A percentile compares a stretch with the other conserved stretches of the same genome.
These are phyloP conservation scores for Scrobipalpa costella DNA, from an alignment of 2,888 invertebrate species.

Conservation along the genomic window DNA sequence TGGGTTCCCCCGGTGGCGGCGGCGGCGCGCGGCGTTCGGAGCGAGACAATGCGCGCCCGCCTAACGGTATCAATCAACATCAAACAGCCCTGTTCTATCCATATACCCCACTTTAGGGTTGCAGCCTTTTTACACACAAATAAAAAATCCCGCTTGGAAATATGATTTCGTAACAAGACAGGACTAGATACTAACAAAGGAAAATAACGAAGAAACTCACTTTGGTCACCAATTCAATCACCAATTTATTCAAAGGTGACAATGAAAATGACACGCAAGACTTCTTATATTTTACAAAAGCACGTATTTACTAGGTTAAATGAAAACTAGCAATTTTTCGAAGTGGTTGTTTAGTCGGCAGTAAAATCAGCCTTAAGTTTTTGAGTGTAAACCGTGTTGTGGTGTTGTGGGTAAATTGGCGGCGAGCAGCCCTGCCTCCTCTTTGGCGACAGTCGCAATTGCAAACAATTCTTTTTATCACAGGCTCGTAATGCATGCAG, in stretches of 20 bases:
- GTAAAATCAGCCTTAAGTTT: too few relatives aligned
- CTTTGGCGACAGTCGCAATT: conserved; percentile 16
- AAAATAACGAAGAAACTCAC: not conserved
- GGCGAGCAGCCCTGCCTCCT: conserved; percentile 26
- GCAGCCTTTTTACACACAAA: conserved; percentile 37
- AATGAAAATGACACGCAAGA: too few relatives aligned
- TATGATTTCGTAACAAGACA: not conserved
- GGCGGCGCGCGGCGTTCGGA: too few relatives aligned
- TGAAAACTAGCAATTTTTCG: too few relatives aligned
- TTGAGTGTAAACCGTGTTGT: too few relatives aligned
- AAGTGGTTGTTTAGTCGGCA: too few relatives aligned
- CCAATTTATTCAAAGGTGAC: not conserved
- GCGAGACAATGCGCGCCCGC: conserved; percentile 73
- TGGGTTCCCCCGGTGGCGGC: conserved; percentile 66
- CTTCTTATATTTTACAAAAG: too few relatives aligned
- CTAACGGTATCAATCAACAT: conserved; percentile 82
- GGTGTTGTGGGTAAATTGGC: too few relatives aligned
- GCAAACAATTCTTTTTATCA: conserved; percentile 21
- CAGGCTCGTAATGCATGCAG: conserved; percentile 21
- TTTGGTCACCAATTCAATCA: not conserved
- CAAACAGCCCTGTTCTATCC: conserved; percentile 70
- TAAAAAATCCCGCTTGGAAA: not conserved
- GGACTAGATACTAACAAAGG: not conserved
- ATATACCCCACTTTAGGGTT: conserved; percentile 56
- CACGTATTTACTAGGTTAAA: too few relatives aligned